Conservation (phyloP, 2,113 vertebrate species). For the Spea bombifrons region DNA sequence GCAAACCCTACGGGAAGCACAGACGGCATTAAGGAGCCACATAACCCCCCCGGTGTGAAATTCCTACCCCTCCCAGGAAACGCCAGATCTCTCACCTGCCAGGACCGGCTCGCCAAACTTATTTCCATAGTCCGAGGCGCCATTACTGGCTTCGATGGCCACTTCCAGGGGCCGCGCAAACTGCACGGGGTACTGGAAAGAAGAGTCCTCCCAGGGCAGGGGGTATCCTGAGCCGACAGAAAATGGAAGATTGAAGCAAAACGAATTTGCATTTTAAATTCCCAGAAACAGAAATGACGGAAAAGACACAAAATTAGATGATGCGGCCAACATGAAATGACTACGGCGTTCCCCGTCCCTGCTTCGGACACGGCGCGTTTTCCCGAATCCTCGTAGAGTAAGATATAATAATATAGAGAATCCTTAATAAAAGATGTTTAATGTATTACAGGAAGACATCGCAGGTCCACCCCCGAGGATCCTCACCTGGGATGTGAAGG, state of each 20-base stretch:
- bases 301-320: no score
- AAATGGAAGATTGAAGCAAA: not conserved
- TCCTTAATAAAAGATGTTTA: no score
- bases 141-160: slow-evolving; percentile 85
- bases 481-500: slow-evolving; percentile 79
- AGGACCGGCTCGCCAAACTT: slow-evolving; percentile 90
- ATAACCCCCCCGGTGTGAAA: not conserved
- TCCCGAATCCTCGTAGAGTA: no score
- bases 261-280: no score
- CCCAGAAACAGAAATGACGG: no score
- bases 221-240: slow-evolving; percentile 65
- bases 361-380: no score
- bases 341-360: no score
- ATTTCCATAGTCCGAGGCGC: slow-evolving; percentile 91
- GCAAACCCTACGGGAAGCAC: slow-evolving; percentile 72
- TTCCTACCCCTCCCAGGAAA: not conserved
- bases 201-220: slow-evolving; percentile 81
- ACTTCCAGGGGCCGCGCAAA: slow-evolving; percentile 83
- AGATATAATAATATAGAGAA: no score
- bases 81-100: slow-evolving; percentile 65
- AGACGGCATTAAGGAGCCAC: no score
- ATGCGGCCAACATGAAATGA: no score
- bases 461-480: not conserved
- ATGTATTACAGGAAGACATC: no score
- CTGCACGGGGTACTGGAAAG: slow-evolving; percentile 77